These are phyloP conservation scores for Vulpes lagopus DNA, from an alignment of 2,113 vertebrate species.

Conservation along the genomic window DNA sequence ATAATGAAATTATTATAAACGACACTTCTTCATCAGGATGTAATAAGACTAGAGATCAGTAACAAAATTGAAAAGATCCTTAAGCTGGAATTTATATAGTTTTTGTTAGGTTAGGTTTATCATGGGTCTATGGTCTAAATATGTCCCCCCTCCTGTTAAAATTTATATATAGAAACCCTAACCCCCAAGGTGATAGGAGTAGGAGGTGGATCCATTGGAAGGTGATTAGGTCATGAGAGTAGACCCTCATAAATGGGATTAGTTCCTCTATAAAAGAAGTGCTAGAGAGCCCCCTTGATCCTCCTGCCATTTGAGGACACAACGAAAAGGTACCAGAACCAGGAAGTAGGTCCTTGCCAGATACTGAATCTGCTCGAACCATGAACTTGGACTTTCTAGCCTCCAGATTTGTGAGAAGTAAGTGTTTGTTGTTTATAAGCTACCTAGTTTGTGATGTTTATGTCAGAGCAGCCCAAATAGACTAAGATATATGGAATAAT, in stretches of 20 bases:
- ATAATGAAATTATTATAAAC: not conserved
- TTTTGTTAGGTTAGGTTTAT: not conserved
- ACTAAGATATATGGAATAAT: not conserved
- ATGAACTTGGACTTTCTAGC: not conserved
- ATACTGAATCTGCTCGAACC: not conserved
- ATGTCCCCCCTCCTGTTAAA: not conserved
- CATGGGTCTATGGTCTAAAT: not conserved
- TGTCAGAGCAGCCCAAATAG: not conserved
- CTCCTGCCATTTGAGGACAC: not conserved
- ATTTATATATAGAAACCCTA: not conserved
- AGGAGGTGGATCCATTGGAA: not conserved
- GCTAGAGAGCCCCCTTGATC: no score
- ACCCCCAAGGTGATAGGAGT: not conserved
- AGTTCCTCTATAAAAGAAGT: not conserved
- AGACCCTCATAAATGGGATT: not conserved
- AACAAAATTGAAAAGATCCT: not conserved
- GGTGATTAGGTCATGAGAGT: not conserved
- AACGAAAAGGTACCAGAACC: not conserved
- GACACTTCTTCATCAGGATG: not conserved
- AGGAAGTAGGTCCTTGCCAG: not conserved
- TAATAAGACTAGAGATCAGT: not conserved
- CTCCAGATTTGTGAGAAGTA: not conserved
- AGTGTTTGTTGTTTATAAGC: not conserved
- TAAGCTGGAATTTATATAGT: not conserved
- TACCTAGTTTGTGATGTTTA: not conserved